Evolutionary conservation across 64 coral and sea anemone species (phyloP).

Genomic region (Montipora efflorescens): DNA sequence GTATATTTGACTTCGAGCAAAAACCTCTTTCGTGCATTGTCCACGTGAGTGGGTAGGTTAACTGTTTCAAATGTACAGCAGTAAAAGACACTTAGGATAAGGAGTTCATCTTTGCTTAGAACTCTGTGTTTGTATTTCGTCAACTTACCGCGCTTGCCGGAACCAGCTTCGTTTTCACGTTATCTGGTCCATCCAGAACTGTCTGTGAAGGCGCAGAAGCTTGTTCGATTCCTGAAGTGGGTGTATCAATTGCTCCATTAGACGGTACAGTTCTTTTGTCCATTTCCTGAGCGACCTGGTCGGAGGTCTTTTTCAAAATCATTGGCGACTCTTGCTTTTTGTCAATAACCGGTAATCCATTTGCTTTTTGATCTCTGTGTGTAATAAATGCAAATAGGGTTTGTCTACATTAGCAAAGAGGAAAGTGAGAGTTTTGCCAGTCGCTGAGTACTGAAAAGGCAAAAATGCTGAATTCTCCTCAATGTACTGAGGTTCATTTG

Average conservation of each 20-base stretch:
- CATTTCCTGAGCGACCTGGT: neutral
- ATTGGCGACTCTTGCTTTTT: neutral
- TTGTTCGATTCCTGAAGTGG: neutral
- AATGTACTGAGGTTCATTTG: no score
- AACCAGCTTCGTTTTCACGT: conserved; percentile 1
- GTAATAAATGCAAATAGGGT: neutral
- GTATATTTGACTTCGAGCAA: no score
- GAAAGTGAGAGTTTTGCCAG: no score
- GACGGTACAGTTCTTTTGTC: neutral
- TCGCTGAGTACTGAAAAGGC: no score
- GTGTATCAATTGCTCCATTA: neutral
- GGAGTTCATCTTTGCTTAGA: no score
- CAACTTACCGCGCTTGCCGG: neutral
- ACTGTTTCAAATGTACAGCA: no score
- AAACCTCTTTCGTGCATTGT: no score
- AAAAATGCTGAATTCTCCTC: no score
- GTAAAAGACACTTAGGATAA: no score
- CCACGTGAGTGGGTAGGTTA: no score
- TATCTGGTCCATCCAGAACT: conserved; percentile 16
- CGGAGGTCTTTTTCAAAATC: neutral
- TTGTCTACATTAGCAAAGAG: neutral
- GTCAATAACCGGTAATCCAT: neutral
- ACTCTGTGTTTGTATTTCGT: no score
- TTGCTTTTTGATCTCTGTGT: conserved; percentile 8
- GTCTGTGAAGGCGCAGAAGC: neutral